Conservation (phyloP, 2,888 invertebrate species). For the Allygus modestus region DNA sequence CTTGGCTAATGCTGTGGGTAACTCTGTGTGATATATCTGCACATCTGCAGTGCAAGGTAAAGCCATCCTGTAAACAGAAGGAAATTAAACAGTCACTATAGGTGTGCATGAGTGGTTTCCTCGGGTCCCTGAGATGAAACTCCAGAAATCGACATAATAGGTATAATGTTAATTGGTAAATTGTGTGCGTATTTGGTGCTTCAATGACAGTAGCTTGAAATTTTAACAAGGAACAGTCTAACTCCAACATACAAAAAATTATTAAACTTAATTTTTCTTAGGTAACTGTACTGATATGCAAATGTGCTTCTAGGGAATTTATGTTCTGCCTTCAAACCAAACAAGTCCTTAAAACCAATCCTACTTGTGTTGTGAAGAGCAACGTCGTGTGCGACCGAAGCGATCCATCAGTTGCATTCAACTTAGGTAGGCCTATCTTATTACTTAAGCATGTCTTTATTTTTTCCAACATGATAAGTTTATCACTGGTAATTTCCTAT, state of each 20-base stretch:
- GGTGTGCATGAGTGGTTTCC: too few species aligned
- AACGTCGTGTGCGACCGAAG: conserved; percentile 87
- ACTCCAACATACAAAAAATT: too few species aligned
- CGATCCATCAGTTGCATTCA: conserved; percentile 82
- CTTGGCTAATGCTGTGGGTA: conserved; percentile 64
- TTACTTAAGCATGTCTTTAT: neutral
- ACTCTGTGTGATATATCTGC: conserved; percentile 62
- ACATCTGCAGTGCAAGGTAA: conserved; percentile 65
- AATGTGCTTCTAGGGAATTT: conserved; percentile 79
- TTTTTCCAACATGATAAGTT: too few species aligned
- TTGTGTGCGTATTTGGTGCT: too few species aligned
- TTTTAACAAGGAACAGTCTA: too few species aligned
- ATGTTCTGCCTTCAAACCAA: conserved; percentile 82
- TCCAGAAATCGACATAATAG: too few species aligned
- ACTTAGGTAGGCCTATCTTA: conserved; percentile 75
- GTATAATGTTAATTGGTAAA: too few species aligned
- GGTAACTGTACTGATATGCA: too few species aligned
- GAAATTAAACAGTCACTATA: neutral
- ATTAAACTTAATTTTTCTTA: too few species aligned
- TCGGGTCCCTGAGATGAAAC: conserved; percentile 59
- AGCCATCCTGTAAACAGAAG: conserved; percentile 64
- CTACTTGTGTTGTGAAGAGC: conserved; percentile 85
- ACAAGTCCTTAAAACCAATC: conserved; percentile 84
- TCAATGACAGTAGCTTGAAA: too few species aligned
- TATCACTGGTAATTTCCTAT: too few species aligned